These are phyloP conservation scores for Psettodes erumei DNA, from an alignment of 2,113 vertebrate genomes.

Conservation along the genomic window DNA sequence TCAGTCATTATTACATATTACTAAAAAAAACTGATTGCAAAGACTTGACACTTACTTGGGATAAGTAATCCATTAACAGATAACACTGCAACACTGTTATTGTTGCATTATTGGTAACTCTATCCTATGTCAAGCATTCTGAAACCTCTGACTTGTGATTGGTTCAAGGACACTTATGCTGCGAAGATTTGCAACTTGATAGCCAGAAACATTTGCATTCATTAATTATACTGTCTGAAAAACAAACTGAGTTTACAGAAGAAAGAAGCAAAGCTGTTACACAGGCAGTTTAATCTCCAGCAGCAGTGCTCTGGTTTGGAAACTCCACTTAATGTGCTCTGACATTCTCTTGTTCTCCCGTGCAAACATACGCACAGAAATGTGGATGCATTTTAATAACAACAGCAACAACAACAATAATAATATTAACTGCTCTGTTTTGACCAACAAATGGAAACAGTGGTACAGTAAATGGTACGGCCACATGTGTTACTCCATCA, in stretches of 20 bases:
- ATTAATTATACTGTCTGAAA: neutral
- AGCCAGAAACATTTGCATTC: neutral
- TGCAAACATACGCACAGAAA: no score
- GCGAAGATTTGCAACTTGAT: neutral
- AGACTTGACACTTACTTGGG: neutral
- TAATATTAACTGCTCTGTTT: no score
- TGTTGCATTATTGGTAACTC: no score
- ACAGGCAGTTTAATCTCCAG: neutral
- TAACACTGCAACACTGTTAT: neutral
- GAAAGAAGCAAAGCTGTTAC: neutral
- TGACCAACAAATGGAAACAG: neutral
- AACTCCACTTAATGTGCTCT: neutral
- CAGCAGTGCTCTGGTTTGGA: neutral
- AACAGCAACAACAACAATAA: no score
- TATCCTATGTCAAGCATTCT: no score
- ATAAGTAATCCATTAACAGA: neutral
- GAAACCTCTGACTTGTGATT: neutral
- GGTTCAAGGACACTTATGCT: neutral
- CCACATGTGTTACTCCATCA: neutral
- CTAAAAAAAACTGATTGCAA: neutral
- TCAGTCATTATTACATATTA: no score
- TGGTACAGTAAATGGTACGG: neutral
- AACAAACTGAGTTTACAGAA: neutral
- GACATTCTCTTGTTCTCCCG: neutral
- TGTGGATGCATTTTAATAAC: no score